Conservation (phyloP, 2,888 invertebrate species). For the Sinotaia quadrata region DNA sequence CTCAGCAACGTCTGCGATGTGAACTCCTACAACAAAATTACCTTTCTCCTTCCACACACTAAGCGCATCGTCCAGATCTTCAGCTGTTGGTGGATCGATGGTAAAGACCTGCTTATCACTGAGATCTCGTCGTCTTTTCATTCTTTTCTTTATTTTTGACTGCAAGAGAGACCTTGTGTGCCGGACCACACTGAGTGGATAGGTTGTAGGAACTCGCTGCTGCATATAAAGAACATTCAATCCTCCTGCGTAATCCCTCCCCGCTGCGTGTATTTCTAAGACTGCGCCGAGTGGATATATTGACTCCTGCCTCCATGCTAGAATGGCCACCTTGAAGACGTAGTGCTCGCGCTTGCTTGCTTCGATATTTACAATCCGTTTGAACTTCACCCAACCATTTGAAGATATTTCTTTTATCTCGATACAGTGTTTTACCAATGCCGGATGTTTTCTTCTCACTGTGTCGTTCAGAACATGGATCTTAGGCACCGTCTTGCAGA, state of each 20-base stretch:
- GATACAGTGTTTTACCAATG: conserved; percentile 8
- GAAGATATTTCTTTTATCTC: not conserved
- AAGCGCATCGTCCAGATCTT: conserved; percentile 51
- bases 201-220: conserved; percentile 20
- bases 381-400: conserved; percentile 28
- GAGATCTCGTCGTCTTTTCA: conserved; percentile 33
- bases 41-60: conserved; percentile 34
- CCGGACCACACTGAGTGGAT: conserved; percentile 3
- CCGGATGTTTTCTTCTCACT: conserved; percentile 4
- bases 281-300: conserved; percentile 49
- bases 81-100: conserved; percentile 47
- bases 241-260: conserved; percentile 17
- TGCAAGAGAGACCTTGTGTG: conserved; percentile 2
- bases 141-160: not conserved
- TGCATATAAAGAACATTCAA: conserved; percentile 24
- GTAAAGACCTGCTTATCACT: conserved; percentile 43
- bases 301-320: conserved; percentile 40
- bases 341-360: conserved; percentile 40
- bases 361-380: conserved; percentile 33
- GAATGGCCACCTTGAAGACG: conserved; percentile 46
- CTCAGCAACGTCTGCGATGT: conserved; percentile 52
- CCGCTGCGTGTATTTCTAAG: conserved; percentile 39
- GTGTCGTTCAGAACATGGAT: conserved; percentile 34
- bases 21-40: conserved; percentile 45
- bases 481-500: conserved; percentile 56